These are phyloP conservation scores for Nycticryphes semicollaris DNA, from an alignment of 2,113 vertebrate genomes.

Conservation along the genomic window DNA sequence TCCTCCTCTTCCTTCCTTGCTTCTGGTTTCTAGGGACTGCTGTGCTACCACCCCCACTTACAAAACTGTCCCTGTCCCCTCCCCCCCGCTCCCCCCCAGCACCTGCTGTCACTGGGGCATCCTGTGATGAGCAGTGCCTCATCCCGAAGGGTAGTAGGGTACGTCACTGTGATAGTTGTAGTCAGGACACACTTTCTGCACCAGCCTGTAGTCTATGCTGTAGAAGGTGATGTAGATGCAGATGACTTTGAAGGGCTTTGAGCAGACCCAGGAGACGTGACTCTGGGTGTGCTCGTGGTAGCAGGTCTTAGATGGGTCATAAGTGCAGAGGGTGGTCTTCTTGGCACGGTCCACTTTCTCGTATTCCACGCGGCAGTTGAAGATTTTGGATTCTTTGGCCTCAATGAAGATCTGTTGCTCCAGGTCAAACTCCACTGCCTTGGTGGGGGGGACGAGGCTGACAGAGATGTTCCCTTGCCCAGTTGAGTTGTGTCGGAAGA, in stretches of 20 bases:
- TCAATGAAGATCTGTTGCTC: slow-evolving; percentile 96
- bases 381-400: slow-evolving; percentile 98
- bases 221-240: slow-evolving; percentile 99
- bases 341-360: slow-evolving; percentile 94
- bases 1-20: neutral
- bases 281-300: slow-evolving; percentile 95
- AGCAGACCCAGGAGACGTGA: slow-evolving; percentile 95
- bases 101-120: neutral
- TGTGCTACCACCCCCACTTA: neutral
- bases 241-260: slow-evolving; percentile 94
- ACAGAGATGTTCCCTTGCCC: slow-evolving; percentile 97
- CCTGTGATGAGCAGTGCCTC: neutral
- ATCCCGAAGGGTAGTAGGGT: slow-evolving; percentile 93
- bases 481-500: slow-evolving; percentile 96
- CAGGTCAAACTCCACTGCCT: slow-evolving; percentile 93
- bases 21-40: neutral
- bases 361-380: slow-evolving; percentile 96
- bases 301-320: slow-evolving; percentile 94
- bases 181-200: slow-evolving; percentile 97
- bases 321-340: slow-evolving; percentile 92
- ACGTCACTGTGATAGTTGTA: slow-evolving; percentile 92
- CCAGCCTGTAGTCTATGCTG: slow-evolving; percentile 95
- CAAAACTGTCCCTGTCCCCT: neutral
- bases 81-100: neutral
- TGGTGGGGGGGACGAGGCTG: slow-evolving; percentile 93